Evolutionary conservation across 2,797 vertebrate species (phyloP).

Genomic region (Hafferia zeledoni): DNA sequence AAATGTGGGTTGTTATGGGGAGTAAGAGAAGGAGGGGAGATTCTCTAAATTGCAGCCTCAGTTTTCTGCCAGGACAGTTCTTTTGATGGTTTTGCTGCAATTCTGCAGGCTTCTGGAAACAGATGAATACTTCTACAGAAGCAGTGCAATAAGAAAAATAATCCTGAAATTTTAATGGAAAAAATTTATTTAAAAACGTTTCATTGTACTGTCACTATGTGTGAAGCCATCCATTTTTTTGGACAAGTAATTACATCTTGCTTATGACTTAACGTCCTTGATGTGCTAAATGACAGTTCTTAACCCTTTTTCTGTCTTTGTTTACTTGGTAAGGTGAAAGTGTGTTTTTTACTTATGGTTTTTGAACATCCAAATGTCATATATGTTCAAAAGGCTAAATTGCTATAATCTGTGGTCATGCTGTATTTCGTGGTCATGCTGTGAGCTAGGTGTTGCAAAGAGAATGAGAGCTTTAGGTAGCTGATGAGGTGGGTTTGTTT

Average conservation of each 20-base stretch:
- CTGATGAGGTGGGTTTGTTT: background rate
- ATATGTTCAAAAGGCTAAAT: background rate
- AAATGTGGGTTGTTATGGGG: background rate
- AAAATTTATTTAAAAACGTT: background rate
- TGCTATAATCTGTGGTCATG: background rate
- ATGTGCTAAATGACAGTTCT: background rate
- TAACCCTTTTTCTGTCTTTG: background rate
- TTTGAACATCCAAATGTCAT: background rate
- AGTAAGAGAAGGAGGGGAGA: background rate
- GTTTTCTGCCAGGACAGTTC: background rate
- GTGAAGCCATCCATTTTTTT: background rate
- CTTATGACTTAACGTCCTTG: background rate
- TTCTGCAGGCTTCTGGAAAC: background rate
- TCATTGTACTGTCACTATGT: background rate
- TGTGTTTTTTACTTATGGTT: accelerated
- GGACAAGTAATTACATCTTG: background rate
- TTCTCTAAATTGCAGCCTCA: background rate
- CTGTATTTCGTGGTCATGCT: background rate
- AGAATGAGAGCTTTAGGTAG: background rate
- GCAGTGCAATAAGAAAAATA: background rate
- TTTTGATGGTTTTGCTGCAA: background rate
- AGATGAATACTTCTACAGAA: background rate
- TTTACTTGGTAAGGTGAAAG: background rate
- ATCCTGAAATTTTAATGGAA: background rate
- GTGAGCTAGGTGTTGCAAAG: background rate